Percentiles rank a stretch among this genome's conserved stretches.
phyloP scores from a whole-genome alignment of 2,797 vertebrate genomes.

The Brotula barbata region DNA sequence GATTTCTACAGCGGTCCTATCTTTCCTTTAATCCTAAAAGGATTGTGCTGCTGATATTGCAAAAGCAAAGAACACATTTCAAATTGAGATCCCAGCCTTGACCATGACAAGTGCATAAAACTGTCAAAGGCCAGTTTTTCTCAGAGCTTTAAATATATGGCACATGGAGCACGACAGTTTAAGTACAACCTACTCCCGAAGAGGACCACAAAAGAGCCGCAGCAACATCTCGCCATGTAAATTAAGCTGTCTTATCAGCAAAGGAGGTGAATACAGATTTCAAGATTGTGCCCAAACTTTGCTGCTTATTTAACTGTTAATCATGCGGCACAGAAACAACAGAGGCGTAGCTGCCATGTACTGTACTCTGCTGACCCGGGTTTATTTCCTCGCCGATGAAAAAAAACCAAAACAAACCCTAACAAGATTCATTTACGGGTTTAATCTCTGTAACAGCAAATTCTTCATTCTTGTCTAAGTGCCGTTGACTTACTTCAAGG shows the following conservation, averaged over 20 bases:
- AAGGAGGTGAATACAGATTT: constrained; percentile 44
- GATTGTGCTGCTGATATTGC: constrained; percentile 24
- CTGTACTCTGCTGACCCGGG: constrained; percentile 1
- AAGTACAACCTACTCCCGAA: constrained; percentile 38
- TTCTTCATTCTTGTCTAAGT: background rate
- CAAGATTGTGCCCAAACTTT: constrained; percentile 19
- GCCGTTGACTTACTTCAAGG: background rate
- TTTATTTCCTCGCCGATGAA: background rate
- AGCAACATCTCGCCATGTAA: constrained; percentile 44
- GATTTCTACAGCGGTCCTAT: constrained; percentile 39
- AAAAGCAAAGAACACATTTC: constrained; percentile 40
- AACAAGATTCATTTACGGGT: background rate
- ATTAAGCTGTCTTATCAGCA: constrained; percentile 35
- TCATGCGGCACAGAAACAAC: no score
- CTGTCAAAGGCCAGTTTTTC: constrained; percentile 47
- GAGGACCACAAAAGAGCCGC: constrained; percentile 56
- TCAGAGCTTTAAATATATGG: constrained; percentile 54
- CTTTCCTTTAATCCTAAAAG: constrained; percentile 37
- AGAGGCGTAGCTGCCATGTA: background rate
- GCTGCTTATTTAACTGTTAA: no score
- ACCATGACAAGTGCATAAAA: constrained; percentile 66
- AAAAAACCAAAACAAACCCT: no score
- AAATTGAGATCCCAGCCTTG: constrained; percentile 55
- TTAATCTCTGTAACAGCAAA: background rate
- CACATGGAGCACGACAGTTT: constrained; percentile 36